phyloP scores from a whole-genome alignment of 2,113 vertebrate species.

The Lagenorhynchus albirostris region DNA sequence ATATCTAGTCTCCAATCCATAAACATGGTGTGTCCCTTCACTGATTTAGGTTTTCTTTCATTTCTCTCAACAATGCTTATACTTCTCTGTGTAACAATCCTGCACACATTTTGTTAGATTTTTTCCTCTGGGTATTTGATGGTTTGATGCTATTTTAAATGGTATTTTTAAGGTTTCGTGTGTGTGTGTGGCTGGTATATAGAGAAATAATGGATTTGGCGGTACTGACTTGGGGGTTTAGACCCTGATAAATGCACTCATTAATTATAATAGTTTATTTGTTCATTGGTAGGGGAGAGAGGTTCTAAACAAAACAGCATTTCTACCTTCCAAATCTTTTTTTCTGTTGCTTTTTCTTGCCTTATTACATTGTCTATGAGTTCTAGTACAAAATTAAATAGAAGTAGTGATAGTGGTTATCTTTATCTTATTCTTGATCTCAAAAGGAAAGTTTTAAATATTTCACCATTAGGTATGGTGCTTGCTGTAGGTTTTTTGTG shows the following conservation, averaged over 20 bases:
- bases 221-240: background rate
- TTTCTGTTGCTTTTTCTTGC: background rate
- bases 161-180: background rate
- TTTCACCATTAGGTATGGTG: background rate
- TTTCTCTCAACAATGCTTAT: background rate
- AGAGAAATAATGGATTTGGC: background rate
- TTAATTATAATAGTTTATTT: slow-evolving; percentile 11
- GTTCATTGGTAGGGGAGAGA: background rate
- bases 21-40: background rate
- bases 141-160: slow-evolving; percentile 5
- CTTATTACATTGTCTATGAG: background rate
- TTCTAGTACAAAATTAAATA: slow-evolving; percentile 12
- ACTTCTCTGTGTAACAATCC: background rate
- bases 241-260: background rate
- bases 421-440: background rate
- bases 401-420: background rate
- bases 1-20: background rate
- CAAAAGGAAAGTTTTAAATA: background rate
- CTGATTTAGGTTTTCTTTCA: background rate
- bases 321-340: slow-evolving; percentile 1
- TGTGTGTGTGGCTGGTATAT: background rate
- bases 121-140: background rate
- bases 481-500: background rate
- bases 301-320: background rate
- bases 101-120: background rate